phyloP scores from a whole-genome alignment of 1,140 invertebrate genomes.

The Drosophila serrata region DNA sequence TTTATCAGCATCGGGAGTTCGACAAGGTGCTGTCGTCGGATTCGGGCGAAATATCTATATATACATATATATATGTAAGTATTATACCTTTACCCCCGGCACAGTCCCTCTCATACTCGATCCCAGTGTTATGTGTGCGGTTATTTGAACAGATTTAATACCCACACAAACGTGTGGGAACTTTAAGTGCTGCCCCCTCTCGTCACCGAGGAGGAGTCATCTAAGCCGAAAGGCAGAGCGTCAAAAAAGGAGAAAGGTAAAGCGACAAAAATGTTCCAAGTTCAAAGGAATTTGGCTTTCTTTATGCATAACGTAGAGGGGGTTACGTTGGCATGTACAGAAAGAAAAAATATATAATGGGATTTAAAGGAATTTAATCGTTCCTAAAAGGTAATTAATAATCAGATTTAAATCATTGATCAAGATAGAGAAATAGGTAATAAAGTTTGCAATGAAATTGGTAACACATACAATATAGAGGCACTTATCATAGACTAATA shows the following conservation, averaged over 20 bases:
- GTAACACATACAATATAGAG: background rate
- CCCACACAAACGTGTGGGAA: conserved; percentile 71
- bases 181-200: conserved; percentile 79
- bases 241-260: conserved; percentile 58
- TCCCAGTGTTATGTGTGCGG: conserved; percentile 49
- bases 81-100: conserved; percentile 23
- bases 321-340: conserved; percentile 33
- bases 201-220: conserved; percentile 71
- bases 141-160: conserved; percentile 84
- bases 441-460: background rate
- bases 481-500: too few species aligned
- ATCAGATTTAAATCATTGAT: background rate
- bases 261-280: conserved; percentile 47
- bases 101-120: background rate
- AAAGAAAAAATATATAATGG: background rate
- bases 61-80: too few species aligned
- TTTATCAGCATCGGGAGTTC: conserved; percentile 80
- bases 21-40: conserved; percentile 76
- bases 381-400: too few species aligned
- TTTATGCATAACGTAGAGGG: conserved; percentile 58
- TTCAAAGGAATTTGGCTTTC: conserved; percentile 74
- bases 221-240: conserved; percentile 57
- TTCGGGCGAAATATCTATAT: conserved; percentile 22
- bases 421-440: background rate
- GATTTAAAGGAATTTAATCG: background rate